Conservation (phyloP, 2,113 vertebrate species). For the Otus sunia region DNA sequence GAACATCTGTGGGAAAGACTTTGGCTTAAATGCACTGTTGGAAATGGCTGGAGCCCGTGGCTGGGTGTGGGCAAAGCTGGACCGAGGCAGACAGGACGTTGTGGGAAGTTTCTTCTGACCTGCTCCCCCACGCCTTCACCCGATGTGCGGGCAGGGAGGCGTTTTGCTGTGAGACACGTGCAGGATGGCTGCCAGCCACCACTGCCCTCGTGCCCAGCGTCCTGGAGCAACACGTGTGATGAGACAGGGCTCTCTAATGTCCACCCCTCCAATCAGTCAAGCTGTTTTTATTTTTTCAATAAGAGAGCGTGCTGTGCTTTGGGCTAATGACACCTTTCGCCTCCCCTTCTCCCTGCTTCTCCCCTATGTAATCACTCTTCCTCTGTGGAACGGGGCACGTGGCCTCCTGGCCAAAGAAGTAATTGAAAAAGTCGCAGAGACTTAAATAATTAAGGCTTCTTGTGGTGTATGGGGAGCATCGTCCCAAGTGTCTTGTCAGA, state of each 20-base stretch:
- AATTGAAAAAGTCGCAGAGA: neutral
- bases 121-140: neutral
- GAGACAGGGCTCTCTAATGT: too few relatives aligned
- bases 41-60: neutral
- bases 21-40: fast-evolving
- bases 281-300: neutral
- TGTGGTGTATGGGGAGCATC: neutral
- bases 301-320: neutral
- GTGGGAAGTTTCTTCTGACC: neutral
- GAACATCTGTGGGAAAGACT: neutral
- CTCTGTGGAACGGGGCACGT: neutral
- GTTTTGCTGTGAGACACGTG: fast-evolving
- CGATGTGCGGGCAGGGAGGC: fast-evolving
- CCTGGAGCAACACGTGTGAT: too few relatives aligned
- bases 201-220: neutral
- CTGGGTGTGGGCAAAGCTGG: neutral
- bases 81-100: neutral
- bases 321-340: neutral
- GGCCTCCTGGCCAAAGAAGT: neutral
- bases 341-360: neutral
- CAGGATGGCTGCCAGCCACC: neutral
- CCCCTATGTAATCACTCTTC: neutral
- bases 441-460: conserved; percentile 32
- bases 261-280: neutral
- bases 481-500: neutral